Percentiles rank a stretch among this genome's conserved stretches.
These are phyloP conservation scores for Gouania willdenowi DNA, from an alignment of 2,797 vertebrate species.

Conservation along the genomic window DNA sequence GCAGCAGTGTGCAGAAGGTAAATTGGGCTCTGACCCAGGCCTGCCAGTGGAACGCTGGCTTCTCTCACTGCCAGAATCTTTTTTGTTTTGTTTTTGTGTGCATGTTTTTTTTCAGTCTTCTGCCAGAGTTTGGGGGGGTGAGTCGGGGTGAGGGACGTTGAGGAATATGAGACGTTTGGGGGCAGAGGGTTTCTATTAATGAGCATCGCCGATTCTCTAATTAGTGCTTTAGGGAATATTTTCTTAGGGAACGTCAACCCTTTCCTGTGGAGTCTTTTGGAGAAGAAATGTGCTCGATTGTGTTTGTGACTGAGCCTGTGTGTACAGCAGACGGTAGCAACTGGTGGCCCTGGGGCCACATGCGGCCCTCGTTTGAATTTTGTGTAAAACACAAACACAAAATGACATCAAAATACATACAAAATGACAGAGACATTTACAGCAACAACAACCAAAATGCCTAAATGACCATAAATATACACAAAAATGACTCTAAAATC, in stretches of 20 bases:
- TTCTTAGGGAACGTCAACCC: constrained; percentile 72
- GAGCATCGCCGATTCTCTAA: constrained; percentile 78
- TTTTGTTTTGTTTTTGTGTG: constrained; percentile 63
- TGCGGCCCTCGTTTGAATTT: no score
- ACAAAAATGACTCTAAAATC: no score
- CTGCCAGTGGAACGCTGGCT: constrained; percentile 69
- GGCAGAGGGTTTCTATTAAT: constrained; percentile 59
- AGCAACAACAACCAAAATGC: no score
- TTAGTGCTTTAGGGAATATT: constrained; percentile 81
- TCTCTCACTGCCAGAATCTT: constrained; percentile 66
- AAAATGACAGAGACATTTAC: not conserved
- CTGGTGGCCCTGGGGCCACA: not conserved
- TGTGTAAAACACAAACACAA: no score
- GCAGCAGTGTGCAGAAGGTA: constrained; percentile 80
- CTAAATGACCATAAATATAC: no score
- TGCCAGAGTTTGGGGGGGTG: constrained; percentile 30
- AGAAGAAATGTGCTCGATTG: constrained; percentile 15
- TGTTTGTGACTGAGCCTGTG: constrained; percentile 12
- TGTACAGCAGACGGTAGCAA: constrained; percentile 5
- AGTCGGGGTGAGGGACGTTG: constrained; percentile 4
- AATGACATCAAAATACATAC: no score
- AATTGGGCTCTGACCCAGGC: constrained; percentile 72
- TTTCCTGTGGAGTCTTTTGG: constrained; percentile 68
- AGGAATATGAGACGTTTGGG: constrained; percentile 19
- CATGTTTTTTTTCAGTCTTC: constrained; percentile 32